These are phyloP conservation scores for Pitangus sulphuratus DNA, from an alignment of 2,797 vertebrate species.

Conservation along the genomic window DNA sequence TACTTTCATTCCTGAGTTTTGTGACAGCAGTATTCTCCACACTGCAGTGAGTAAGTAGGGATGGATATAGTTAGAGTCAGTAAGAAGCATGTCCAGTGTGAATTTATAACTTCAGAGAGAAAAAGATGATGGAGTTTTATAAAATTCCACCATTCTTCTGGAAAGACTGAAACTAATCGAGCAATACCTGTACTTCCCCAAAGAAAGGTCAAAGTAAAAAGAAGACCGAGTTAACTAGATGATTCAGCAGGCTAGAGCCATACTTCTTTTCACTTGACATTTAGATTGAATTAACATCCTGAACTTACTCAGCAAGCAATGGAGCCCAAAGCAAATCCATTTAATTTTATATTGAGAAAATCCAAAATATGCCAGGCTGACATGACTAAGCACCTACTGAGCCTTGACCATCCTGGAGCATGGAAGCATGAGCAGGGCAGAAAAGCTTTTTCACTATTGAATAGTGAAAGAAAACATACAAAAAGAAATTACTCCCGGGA, in stretches of 20 bases:
- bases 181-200: not conserved
- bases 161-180: conserved; percentile 15
- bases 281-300: conserved; percentile 14
- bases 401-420: not conserved
- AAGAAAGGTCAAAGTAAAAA: conserved; percentile 53
- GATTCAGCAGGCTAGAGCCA: not conserved
- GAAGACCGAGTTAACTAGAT: conserved; percentile 39
- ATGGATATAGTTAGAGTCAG: not conserved
- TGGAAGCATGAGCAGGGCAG: not conserved
- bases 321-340: conserved; percentile 23
- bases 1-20: not conserved
- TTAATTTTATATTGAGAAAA: conserved; percentile 30
- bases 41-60: not conserved
- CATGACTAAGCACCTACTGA: not conserved
- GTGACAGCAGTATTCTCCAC: not conserved
- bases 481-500: not conserved
- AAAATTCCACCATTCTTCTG: conserved; percentile 5
- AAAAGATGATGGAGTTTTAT: not conserved
- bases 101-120: not conserved
- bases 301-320: not conserved
- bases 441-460: not conserved
- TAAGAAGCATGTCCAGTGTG: not conserved
- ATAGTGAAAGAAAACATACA: not conserved
- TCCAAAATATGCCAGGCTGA: not conserved
- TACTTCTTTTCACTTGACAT: conserved; percentile 50